A percentile compares a stretch with the other conserved stretches of the same genome.
Conservation (phyloP, 2,113 vertebrate species). For the Nibea coibor region DNA sequence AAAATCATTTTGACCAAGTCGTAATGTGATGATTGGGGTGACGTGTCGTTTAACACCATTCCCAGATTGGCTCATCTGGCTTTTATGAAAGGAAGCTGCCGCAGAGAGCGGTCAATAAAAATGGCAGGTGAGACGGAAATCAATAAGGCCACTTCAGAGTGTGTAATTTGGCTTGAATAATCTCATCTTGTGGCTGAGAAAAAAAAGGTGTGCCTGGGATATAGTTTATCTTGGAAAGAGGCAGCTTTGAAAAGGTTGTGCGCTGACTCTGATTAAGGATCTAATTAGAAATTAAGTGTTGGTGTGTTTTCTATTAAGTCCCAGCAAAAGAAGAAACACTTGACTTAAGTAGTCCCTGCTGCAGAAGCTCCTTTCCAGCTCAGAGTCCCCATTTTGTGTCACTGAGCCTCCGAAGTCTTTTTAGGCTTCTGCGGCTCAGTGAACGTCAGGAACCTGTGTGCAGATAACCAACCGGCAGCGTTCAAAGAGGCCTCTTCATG, state of each 20-base stretch:
- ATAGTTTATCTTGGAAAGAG: conserved; percentile 51
- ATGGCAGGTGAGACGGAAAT: conserved; percentile 68
- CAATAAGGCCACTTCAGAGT: conserved; percentile 66
- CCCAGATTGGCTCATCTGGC: not conserved
- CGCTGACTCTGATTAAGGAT: conserved; percentile 63
- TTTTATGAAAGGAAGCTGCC: conserved; percentile 34
- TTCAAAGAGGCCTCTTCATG: conserved; percentile 71
- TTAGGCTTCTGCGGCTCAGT: conserved; percentile 47
- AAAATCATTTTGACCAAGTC: conserved; percentile 11
- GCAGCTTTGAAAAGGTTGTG: conserved; percentile 70
- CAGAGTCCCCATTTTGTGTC: conserved; percentile 50
- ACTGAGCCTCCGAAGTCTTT: conserved; percentile 49
- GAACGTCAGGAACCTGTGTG: conserved; percentile 55
- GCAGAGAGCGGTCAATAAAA: conserved; percentile 62
- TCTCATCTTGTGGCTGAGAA: conserved; percentile 13
- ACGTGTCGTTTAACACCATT: conserved; percentile 25
- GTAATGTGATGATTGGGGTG: conserved; percentile 25
- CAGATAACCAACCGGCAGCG: conserved; percentile 62
- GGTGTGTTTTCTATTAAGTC: conserved; percentile 72
- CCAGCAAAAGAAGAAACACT: conserved; percentile 61
- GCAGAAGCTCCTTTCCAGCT: conserved; percentile 53
- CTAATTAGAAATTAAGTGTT: conserved; percentile 76
- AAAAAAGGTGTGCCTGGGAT: conserved; percentile 9
- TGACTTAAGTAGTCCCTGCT: conserved; percentile 63
- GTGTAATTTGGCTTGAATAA: conserved; percentile 68